Base-by-base conservation (phyloP, 2,797 vertebrate genomes). In the Tinamus major region DNA sequence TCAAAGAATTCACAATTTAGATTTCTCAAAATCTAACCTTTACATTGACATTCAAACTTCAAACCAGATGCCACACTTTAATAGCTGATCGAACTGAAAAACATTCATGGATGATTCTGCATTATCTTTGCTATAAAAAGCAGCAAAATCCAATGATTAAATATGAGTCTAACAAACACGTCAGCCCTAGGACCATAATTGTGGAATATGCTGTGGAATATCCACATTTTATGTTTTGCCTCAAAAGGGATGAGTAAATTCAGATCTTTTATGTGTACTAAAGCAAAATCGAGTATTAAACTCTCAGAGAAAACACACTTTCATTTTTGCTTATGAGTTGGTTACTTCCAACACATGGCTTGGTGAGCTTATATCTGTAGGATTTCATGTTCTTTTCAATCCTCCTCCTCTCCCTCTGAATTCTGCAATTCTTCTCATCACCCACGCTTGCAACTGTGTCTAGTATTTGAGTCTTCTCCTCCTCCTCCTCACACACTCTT, bases 371-470 rank as follows among this genome's bases (percentile, higher is more conserved):
- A 18, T 56, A 89, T 93, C 90, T 91, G 92, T 61, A 74, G 84
- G 85, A 93, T 96, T 93, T 90, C 78, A 90, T 95, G 92, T 91
- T 95, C 92, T 42, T 89, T 94, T 91, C 92, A 84, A 37, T 92
- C 93, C 91, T 93, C 93, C 93, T 94, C 89, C 93, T 91, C 90
- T 89, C 79, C 55, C 80, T 74, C 85, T 0, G 23, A 89, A 89
- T 78, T 76, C 77, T 76, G 89, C 67, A 87, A 89, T 91, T 85
- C 89, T 96, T 90, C 64, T 93, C 49, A 81, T 89, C 94, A 76
- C 95, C 94, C 94, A 95, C 92, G 59, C 42, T 83, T 86, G 87
- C 93, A 96, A 96, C 89, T 94, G 92, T 82, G 94, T 95, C 94
- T 96, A 92, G 92, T 94, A 86, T 89, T 76, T 49, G 85, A 93